Conservation (phyloP, 2,888 invertebrate species). For the Synanthedon vespiformis region DNA sequence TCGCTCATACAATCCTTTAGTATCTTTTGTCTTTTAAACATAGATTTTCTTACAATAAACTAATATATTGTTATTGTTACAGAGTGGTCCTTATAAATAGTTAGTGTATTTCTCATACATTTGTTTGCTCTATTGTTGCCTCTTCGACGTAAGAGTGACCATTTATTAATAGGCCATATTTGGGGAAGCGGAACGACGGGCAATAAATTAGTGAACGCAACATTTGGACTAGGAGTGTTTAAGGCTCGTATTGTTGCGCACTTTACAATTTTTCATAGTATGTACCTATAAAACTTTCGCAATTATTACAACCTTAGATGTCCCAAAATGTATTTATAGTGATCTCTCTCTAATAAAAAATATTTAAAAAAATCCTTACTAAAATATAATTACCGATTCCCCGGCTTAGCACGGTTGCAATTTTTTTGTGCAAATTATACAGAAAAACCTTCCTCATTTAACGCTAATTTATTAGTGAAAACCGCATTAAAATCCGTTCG, state of each 20-base stretch:
- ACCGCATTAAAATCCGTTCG: too few relatives aligned
- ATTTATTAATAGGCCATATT: constrained; percentile 65
- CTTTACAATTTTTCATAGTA: neutral
- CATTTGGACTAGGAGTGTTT: constrained; percentile 5
- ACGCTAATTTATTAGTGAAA: too few relatives aligned
- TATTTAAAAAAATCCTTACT: too few relatives aligned
- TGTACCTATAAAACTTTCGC: constrained; percentile 1
- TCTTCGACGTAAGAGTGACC: constrained; percentile 22
- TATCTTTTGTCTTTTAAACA: constrained; percentile 1
- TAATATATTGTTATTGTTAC: too few relatives aligned
- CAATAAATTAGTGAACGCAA: constrained; percentile 43
- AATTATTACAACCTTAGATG: too few relatives aligned
- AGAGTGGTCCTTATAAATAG: neutral
- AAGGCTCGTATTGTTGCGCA: neutral
- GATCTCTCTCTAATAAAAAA: too few relatives aligned
- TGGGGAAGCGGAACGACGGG: constrained; percentile 43
- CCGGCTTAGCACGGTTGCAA: too few relatives aligned
- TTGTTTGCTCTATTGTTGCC: constrained; percentile 40
- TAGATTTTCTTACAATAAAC: too few relatives aligned
- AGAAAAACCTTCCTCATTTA: too few relatives aligned
- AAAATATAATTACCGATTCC: too few relatives aligned
- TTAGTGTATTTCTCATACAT: constrained; percentile 20
- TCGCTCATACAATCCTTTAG: constrained; percentile 5
- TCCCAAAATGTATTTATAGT: too few relatives aligned
- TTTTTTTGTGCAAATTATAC: too few relatives aligned